Base-by-base conservation (phyloP, 2,888 invertebrate species). In the Selenia dentaria region DNA sequence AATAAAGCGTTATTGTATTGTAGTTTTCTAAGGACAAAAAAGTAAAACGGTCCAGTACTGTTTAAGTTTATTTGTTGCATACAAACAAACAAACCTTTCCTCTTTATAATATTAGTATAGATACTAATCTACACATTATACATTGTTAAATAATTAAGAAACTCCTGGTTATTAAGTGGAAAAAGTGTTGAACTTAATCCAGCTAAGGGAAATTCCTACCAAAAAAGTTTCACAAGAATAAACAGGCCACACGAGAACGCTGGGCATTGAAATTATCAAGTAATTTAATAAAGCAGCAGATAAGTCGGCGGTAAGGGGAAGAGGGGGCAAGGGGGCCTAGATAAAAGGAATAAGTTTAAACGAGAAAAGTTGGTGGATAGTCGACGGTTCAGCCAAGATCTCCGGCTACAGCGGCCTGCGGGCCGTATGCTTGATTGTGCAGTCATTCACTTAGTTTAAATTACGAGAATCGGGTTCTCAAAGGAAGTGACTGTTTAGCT, bases 261-360 rank as follows among this genome's bases (percentile, higher is more conserved):
- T 62, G 70, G 70, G 70, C 71, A 83, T 82, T 78, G 82, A 81
- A 84, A 84, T 84, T 83, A 81, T 79, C 76, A 81, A 84, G 86
- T 84, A 82, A 85, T 84, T 83, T 83, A 85, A 84, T 86, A 86
- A 83, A 79, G 68, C 70, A 61, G 63, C 64, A 75, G 77, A 81
- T 84, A 84, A 82, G 77, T 78, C 68, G 72, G 67, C 66, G 67
- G 63, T 47, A 41, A 48, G 47, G 22, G 22, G 22, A 8, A 22
- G 8, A 8, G 73, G 67, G 66, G 67, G 62, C 41, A 41, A 42
- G 37, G 18, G 8, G 22, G 47, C 71, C 75, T 75, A 83, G 84
- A 86, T 84, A 85, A 85, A 79, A 79, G 76, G 70, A 86, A 80
- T 82, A 87, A 83, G 80, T 84, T 83, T 83, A 81, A 84, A 84